These are phyloP conservation scores for Rhinatrema bivittatum DNA, from an alignment of 2,797 vertebrate species.

Conservation along the genomic window DNA sequence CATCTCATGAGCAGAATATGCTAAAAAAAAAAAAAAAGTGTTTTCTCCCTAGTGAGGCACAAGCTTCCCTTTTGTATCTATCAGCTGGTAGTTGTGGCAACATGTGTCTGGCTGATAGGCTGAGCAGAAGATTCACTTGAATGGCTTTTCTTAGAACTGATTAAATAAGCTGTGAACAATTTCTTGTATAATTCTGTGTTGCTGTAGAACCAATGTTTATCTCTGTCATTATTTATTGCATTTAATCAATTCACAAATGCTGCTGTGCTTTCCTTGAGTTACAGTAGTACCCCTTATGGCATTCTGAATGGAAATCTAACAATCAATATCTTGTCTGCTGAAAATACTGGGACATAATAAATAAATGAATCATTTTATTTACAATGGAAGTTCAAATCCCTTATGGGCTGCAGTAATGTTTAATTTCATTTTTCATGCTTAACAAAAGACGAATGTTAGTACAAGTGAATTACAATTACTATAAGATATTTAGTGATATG, in stretches of 20 bases:
- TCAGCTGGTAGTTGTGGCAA: too few relatives aligned
- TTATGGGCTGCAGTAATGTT: conserved; percentile 46
- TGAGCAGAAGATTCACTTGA: too few relatives aligned
- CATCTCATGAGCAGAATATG: too few relatives aligned
- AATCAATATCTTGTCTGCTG: conserved; percentile 58
- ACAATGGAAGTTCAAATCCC: conserved; percentile 46
- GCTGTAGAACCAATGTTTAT: conserved; percentile 48
- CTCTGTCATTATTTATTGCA: conserved; percentile 40
- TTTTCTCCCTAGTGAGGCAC: too few relatives aligned
- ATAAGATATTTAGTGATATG: too few relatives aligned
- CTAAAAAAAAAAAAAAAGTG: too few relatives aligned
- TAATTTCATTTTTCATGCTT: conserved; percentile 48
- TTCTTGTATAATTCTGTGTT: conserved; percentile 44
- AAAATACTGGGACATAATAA: conserved; percentile 51
- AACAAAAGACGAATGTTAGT: conserved; percentile 36
- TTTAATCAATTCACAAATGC: conserved; percentile 49
- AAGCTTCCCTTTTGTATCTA: too few relatives aligned
- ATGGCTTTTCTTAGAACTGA: conserved; percentile 48
- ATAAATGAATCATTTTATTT: conserved; percentile 68
- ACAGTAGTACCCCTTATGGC: conserved; percentile 21
- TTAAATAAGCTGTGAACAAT: conserved; percentile 55
- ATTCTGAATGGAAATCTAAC: conserved; percentile 48
- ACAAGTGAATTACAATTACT: conserved; percentile 2
- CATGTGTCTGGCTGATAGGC: too few relatives aligned
- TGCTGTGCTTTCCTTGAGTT: conserved; percentile 23